Conservation (phyloP, 2,113 vertebrate species). For the Lathamus discolor region DNA sequence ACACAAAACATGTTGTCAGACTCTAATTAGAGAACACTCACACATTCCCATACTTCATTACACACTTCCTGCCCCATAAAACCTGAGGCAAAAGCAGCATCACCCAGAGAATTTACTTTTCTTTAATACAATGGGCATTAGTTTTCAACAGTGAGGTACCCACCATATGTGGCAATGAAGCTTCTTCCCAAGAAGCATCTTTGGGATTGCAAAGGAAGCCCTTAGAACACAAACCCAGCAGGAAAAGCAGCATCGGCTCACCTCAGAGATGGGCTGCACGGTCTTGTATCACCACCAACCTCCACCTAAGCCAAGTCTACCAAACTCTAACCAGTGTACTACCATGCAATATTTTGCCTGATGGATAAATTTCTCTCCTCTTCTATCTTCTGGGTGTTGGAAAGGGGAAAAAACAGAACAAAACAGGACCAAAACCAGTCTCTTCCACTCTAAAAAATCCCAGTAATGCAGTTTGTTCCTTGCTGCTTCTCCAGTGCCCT, state of each 20-base stretch:
- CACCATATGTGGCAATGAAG: no score
- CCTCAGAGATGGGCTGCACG: neutral
- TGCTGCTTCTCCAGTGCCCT: neutral
- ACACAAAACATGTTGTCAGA: conserved; percentile 1
- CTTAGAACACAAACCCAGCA: neutral
- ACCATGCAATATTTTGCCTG: neutral
- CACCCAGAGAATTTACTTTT: neutral
- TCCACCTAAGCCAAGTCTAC: neutral
- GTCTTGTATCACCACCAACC: rapidly evolving
- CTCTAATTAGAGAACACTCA: neutral
- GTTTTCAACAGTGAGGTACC: neutral
- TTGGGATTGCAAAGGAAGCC: neutral
- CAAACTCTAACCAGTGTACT: neutral
- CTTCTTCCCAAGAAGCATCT: neutral
- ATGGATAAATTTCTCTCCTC: neutral
- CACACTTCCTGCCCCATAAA: neutral
- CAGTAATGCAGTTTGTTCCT: neutral
- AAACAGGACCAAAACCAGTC: neutral
- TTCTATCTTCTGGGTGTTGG: neutral
- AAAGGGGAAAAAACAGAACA: neutral
- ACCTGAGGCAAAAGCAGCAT: neutral
- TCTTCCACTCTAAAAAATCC: neutral
- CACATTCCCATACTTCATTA: neutral
- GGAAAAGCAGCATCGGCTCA: neutral
- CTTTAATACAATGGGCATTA: neutral